Evolutionary conservation across 2,113 vertebrate species (phyloP).

Genomic region (Pteruthius melanotis): DNA sequence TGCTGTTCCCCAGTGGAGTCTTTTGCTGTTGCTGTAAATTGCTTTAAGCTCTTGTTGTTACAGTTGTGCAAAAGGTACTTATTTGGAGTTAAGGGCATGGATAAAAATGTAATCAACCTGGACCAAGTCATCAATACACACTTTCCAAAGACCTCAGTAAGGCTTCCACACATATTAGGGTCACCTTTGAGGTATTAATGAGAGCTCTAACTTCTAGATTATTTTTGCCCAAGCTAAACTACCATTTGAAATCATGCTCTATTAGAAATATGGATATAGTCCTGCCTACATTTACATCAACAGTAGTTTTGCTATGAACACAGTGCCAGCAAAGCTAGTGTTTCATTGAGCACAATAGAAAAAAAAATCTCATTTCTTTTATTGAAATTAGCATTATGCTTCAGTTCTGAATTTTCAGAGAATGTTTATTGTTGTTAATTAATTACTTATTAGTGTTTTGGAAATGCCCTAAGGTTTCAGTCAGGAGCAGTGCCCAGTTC

Average conservation of each 20-base stretch:
- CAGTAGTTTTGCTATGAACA: background rate
- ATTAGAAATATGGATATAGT: background rate
- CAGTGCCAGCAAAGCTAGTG: background rate
- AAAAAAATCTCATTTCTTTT: background rate
- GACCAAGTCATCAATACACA: background rate
- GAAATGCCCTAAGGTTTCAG: background rate
- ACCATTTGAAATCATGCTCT: background rate
- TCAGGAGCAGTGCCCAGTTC: background rate
- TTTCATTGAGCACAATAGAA: background rate
- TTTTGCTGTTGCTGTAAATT: constrained; percentile 1
- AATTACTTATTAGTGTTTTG: background rate
- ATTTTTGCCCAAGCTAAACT: background rate
- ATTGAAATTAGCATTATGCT: background rate
- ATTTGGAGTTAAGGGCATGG: background rate
- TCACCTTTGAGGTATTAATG: background rate
- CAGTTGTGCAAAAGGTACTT: background rate
- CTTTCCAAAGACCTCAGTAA: background rate
- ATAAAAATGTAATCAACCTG: background rate
- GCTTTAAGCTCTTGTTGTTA: constrained; percentile 14
- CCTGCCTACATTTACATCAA: background rate
- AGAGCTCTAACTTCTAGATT: background rate
- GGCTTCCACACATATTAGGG: background rate
- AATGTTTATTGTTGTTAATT: background rate
- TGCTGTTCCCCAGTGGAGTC: background rate
- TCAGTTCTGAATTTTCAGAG: background rate